Evolutionary conservation across 1,140 invertebrate genomes (phyloP).

Genomic region (Drosophila setifemur): DNA sequence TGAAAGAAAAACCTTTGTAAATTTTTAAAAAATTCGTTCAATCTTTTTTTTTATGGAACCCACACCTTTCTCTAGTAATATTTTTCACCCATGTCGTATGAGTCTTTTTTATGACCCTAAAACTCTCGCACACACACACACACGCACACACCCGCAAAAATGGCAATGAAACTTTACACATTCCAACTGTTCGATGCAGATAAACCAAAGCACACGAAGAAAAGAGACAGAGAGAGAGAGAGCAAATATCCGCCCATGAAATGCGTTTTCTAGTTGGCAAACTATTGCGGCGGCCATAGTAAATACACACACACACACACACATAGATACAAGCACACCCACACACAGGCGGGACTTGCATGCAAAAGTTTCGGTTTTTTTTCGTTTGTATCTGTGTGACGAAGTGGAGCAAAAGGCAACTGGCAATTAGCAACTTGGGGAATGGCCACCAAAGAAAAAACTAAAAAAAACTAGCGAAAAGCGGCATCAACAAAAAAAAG

Average conservation of each 20-base stretch:
- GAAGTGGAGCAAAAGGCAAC: slow-evolving; percentile 56
- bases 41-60: not conserved
- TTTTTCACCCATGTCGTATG: slow-evolving; percentile 18
- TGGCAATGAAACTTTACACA: slow-evolving; percentile 30
- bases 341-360: slow-evolving; percentile 39
- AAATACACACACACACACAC: slow-evolving; percentile 4
- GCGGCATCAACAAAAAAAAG: slow-evolving; percentile 5
- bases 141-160: slow-evolving; percentile 14
- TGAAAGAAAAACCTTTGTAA: not conserved
- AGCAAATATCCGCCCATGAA: slow-evolving; percentile 38
- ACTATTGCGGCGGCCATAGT: slow-evolving; percentile 43
- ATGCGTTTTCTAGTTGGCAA: slow-evolving; percentile 54
- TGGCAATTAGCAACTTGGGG: slow-evolving; percentile 52
- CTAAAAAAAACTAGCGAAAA: slow-evolving; percentile 22
- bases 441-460: slow-evolving; percentile 24
- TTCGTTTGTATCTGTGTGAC: slow-evolving; percentile 18
- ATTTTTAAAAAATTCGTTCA: not conserved
- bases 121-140: slow-evolving; percentile 20
- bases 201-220: slow-evolving; percentile 19
- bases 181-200: slow-evolving; percentile 39
- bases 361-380: slow-evolving; percentile 47
- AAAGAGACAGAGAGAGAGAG: not conserved
- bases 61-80: slow-evolving; percentile 8
- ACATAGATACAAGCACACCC: slow-evolving; percentile 6
- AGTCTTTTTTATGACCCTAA: slow-evolving; percentile 14